Evolutionary conservation across 2,113 vertebrate species (phyloP), one percentile per base, ranked within the genome.

Genomic region (Chamaea fasciata): DNA sequence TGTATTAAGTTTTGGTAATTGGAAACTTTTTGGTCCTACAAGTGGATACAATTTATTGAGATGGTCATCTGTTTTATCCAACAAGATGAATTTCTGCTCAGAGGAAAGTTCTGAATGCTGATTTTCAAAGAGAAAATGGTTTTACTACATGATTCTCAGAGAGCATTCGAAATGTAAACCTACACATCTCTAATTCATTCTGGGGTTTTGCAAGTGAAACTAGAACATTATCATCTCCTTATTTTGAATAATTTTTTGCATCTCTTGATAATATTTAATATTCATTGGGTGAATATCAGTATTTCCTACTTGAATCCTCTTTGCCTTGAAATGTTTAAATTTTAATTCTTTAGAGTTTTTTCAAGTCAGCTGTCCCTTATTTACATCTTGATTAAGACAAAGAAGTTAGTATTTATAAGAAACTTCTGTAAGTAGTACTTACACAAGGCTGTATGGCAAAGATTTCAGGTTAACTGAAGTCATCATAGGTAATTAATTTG

Each of bases 21-120:
- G 42, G 81, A 86, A 81, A 50, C 1, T 9, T 60, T 83, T 81
- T 77, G 50, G 12, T 92, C 53, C 53, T 67, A 14, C 14, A 74
- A 57, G 18, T 83, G 26, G 20, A 64, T 63, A 69, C 9, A 30
- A 19, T 80, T 80, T 69, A 92, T 86, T 95, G 92, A 94, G 79
- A 94, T 92, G 89, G 87, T 83, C 75, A 90, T 91, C 74, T 94
- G 31, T 71, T 95, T 85, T 60, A 87, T 63, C 55, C 74, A 73
- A 23, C 5, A 85, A 91, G 28, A 35, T 39, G 15, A 44, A 64
- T 73, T 92, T 95, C 70, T 76, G 59, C 16, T 80, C 6, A 35
- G 22, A 28, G 26, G 59, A 64, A 89, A 82, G 22, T 73, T 75
- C 41, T 65, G 28, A 64, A 46, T 81, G 60, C 71, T 82, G 49